A percentile compares a stretch with the other conserved stretches of the same genome.
These are phyloP conservation scores for Gnathonemus echidnorhynchus DNA, from an alignment of 2,113 vertebrate genomes.

Conservation along the genomic window DNA sequence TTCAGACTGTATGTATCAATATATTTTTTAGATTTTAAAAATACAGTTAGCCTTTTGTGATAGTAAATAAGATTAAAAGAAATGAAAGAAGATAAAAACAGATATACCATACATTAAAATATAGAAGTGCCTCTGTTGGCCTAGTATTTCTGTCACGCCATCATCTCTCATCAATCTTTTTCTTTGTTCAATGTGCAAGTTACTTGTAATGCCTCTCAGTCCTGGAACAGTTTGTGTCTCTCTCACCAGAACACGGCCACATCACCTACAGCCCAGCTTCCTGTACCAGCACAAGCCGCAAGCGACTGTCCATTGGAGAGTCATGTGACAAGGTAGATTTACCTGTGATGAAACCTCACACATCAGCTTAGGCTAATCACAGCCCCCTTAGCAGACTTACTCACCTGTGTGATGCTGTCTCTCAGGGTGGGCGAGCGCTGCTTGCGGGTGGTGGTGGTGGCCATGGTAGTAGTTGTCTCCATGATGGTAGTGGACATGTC, in stretches of 20 bases:
- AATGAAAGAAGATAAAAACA: background rate
- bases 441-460: slow-evolving; percentile 84
- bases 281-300: background rate
- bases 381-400: slow-evolving; percentile 18
- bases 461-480: slow-evolving; percentile 92
- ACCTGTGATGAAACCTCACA: background rate
- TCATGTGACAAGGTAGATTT: background rate
- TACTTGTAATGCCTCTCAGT: background rate
- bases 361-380: background rate
- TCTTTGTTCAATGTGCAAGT: background rate
- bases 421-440: slow-evolving; percentile 82
- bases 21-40: background rate
- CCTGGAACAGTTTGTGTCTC: background rate
- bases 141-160: background rate
- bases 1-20: background rate
- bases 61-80: background rate
- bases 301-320: background rate
- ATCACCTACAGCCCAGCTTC: background rate
- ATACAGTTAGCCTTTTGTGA: background rate
- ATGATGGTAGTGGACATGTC: slow-evolving; percentile 94
- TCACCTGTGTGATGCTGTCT: slow-evolving; percentile 85
- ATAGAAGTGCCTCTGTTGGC: background rate
- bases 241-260: background rate
- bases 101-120: background rate
- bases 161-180: background rate